phyloP scores from a whole-genome alignment of 2,113 vertebrate genomes.

The Silurus meridionalis region DNA sequence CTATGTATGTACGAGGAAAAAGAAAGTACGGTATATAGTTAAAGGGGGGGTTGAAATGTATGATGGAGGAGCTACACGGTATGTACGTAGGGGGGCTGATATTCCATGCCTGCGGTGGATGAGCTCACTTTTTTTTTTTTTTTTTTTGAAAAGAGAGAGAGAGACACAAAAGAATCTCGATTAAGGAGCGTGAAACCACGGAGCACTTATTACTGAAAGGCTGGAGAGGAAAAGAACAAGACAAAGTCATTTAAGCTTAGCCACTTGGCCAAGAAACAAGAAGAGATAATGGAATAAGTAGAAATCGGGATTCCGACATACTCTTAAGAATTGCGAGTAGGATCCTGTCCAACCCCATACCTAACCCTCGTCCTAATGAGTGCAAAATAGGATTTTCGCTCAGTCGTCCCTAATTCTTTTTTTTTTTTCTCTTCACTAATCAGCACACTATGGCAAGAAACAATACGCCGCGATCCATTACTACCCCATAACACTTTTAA shows the following conservation, averaged over 20 bases:
- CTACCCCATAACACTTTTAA: conserved; percentile 27
- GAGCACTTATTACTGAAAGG: conserved; percentile 30
- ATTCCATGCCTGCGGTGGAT: conserved; percentile 40
- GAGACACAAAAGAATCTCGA: conserved; percentile 41
- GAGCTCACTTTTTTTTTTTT: conserved; percentile 40
- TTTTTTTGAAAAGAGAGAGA: neutral
- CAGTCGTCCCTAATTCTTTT: neutral
- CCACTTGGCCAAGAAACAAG: conserved; percentile 11
- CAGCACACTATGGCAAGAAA: conserved; percentile 14
- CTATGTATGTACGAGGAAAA: neutral
- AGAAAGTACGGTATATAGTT: conserved; percentile 1
- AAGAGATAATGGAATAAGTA: conserved; percentile 29
- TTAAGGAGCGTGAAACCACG: conserved; percentile 49
- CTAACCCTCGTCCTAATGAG: conserved; percentile 18
- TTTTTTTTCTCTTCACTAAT: conserved; percentile 21
- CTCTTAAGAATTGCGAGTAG: neutral
- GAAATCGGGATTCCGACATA: conserved; percentile 12
- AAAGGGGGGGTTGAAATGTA: conserved; percentile 34
- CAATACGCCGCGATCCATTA: neutral
- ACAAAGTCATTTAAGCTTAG: conserved; percentile 17
- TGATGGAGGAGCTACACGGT: neutral
- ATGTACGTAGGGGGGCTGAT: neutral
- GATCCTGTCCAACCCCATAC: neutral
- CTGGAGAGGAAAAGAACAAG: conserved; percentile 11
- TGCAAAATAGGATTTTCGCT: conserved; percentile 16